Evolutionary conservation across 2,888 invertebrate genomes (phyloP), one percentile per base, ranked within the genome.

Genomic region (Drosophila melanosoma): DNA sequence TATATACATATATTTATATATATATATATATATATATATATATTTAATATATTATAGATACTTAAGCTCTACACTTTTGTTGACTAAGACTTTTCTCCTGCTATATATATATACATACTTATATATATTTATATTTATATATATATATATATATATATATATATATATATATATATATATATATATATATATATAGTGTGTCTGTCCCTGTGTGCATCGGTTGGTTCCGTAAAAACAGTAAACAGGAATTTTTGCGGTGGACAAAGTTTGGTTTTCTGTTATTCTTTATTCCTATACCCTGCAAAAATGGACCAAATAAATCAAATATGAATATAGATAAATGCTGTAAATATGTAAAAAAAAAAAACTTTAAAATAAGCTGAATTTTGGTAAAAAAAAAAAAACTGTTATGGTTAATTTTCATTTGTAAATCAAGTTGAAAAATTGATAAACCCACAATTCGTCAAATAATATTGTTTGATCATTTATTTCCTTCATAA

Each of bases 161-260:
- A 26, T 3, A 26, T 26, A 26, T 3, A 3, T 26, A 23, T 26
- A 26, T 26, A 2, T 26, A 26, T 26, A 6, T 29, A 29, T 29
- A 29, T 29, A 6, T 29, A 29, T 29, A 29, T 29, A 6, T 29
- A 29, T 29, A 29, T 26, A 26, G 33, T 57, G 33, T 66, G 20
- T 40, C 33, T 72, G 35, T 49, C 51, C 66, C 40, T 63, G 38
- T 40, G 56, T 64, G 36, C 77, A 42, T 53, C 56, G 48, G n/a
- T 54, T 63, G 75, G 60, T 12, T 66, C 59, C 32, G 29, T 45
- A 54, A 79, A 77, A 79, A 62, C 65, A 70, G 65, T 68, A 75
- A 76, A 80, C 72, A 83, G 81, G 69, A 83, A 80, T 83, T 74
- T 80, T 76, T 81, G 83, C 71, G 83, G 81, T 82, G 74, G 59